These are phyloP conservation scores for Trematocara macrostoma DNA, from an alignment of 2,113 vertebrate genomes.

Conservation along the genomic window DNA sequence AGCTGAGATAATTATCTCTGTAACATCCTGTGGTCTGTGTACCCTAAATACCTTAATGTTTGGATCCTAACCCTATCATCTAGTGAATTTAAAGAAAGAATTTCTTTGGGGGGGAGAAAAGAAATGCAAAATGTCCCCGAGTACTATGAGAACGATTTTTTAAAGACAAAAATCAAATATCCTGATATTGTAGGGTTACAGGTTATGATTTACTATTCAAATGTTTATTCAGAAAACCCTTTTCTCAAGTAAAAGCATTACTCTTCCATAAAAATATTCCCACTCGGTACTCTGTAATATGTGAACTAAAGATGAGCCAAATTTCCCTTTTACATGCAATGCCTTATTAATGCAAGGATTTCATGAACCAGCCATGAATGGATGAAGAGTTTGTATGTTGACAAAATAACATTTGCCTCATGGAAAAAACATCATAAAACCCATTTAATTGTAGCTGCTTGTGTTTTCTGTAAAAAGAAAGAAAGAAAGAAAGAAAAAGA, in stretches of 20 bases:
- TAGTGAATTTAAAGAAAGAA: neutral
- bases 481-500: neutral
- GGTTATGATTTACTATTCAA: neutral
- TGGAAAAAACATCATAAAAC: neutral
- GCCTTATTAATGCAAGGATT: neutral
- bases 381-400: neutral
- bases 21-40: neutral
- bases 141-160: neutral
- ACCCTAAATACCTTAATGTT: neutral
- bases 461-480: neutral
- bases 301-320: neutral
- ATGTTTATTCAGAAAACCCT: neutral
- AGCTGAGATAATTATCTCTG: neutral
- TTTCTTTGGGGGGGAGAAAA: neutral
- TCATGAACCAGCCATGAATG: slow-evolving; percentile 63
- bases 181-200: neutral
- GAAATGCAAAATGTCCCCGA: neutral
- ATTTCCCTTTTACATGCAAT: neutral
- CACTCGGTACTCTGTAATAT: neutral
- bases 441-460: neutral
- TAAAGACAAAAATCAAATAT: neutral
- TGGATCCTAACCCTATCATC: neutral
- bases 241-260: neutral
- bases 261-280: neutral
- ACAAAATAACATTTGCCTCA: neutral